Conservation (phyloP, 2,113 vertebrate genomes). For the Rhinolophus ferrumequinum region DNA sequence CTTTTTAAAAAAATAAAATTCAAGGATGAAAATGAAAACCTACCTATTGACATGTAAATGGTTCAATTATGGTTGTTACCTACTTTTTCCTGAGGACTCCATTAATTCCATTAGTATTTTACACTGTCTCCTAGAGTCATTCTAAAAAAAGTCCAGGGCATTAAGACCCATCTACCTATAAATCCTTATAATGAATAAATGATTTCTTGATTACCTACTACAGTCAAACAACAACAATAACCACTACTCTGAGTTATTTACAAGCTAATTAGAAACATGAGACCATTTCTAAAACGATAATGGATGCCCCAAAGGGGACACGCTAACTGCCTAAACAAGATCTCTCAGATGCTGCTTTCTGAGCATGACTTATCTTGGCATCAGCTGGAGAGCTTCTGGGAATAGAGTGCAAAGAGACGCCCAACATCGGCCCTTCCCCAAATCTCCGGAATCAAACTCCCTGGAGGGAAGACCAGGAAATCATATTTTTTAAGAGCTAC, state of each 20-base stretch:
- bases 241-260: not conserved
- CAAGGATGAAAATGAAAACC: conserved; percentile 22
- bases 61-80: not conserved
- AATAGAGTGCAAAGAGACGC: not conserved
- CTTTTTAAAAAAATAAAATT: conserved; percentile 43
- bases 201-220: not conserved
- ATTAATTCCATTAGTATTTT: not conserved
- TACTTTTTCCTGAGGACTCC: not conserved
- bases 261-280: not conserved
- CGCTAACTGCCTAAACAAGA: too few relatives aligned
- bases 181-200: not conserved
- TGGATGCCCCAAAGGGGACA: not conserved
- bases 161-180: not conserved
- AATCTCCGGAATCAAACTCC: not conserved
- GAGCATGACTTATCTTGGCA: not conserved
- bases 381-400: not conserved
- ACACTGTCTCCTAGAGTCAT: not conserved
- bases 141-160: not conserved
- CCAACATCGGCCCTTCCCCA: not conserved
- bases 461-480: not conserved
- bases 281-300: not conserved
- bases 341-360: not conserved
- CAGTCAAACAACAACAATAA: not conserved
- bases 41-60: not conserved
- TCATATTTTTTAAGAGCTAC: not conserved